Evolutionary conservation across 2,888 invertebrate genomes (phyloP).

Genomic region (Xestia sexstrigata): DNA sequence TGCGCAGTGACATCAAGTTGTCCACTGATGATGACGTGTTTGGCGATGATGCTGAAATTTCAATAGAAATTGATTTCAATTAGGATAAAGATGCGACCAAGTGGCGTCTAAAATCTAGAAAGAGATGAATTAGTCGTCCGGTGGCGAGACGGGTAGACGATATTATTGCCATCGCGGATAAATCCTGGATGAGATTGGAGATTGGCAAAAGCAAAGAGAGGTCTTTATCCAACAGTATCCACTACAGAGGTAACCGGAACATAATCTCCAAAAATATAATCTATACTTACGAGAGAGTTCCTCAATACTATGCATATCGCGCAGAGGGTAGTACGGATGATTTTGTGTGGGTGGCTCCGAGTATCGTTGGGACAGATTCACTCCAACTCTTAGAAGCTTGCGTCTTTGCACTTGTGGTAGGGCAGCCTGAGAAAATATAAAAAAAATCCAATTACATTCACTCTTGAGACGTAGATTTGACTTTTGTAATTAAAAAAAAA

Average conservation of each 20-base stretch:
- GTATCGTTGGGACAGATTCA: constrained; percentile 90
- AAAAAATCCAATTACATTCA: not conserved
- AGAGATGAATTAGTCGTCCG: not conserved
- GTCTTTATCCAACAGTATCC: not conserved
- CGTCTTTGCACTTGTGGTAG: constrained; percentile 86
- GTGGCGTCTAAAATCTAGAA: not conserved
- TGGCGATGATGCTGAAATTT: constrained; percentile 86
- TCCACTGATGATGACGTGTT: constrained; percentile 93
- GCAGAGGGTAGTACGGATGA: constrained; percentile 87
- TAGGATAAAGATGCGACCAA: not conserved
- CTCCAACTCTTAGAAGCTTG: constrained; percentile 83
- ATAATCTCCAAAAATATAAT: too few species aligned
- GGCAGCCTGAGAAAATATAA: constrained; percentile 77
- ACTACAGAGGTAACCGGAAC: too few species aligned
- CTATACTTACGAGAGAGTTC: constrained; percentile 87
- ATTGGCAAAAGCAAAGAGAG: not conserved
- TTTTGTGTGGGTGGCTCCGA: constrained; percentile 91
- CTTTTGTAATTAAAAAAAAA: not conserved
- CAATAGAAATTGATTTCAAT: constrained; percentile 15
- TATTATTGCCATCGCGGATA: not conserved
- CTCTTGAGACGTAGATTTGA: not conserved
- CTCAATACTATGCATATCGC: constrained; percentile 90
- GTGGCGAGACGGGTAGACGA: not conserved
- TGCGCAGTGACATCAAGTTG: constrained; percentile 91
- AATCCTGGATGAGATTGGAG: not conserved